Base-by-base conservation (phyloP, 2,113 vertebrate genomes). In the Sapajus apella region DNA sequence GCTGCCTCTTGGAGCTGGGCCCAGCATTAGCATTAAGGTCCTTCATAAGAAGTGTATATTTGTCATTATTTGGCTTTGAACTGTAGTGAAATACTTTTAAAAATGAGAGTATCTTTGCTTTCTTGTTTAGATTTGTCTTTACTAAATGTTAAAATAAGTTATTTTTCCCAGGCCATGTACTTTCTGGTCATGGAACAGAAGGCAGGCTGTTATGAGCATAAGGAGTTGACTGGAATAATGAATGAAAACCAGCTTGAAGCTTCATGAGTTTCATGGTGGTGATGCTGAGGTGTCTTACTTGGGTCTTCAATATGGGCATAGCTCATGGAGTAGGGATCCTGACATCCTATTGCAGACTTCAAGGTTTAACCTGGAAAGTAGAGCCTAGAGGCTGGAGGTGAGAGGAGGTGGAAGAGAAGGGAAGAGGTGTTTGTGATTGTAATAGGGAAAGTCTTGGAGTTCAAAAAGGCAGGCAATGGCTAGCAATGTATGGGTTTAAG, bases 91-190 rank as follows among this genome's bases (percentile, higher is more conserved):
- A 58, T 52, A 40, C 11, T 79, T 97, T 68, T n/a, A 58, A 93
- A 90, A 85, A 27, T 72, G 10, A 52, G 47, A 50, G 23, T 23
- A 61, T 32, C 10, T 79, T 92, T 90, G 52, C n/a, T 94, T 97
- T 96, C 25, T 14, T 86, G 13, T 61, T 81, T 82, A 30, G 27
- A 6, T 84, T 90, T 91, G 47, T 73, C 45, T 85, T 96, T 61
- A 90, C n/a, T 47, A 92, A 79, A 85, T 83, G 14, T 47, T 93
- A 81, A 93, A 94, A 55, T n/a, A 85, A 86, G 3, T 83, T 79
- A 17, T 75, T 45, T 79, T 64, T 40, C 12, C 6, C 80, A 95
- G 76, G 16, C 37, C 70, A 1, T 47, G 21, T 8, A 73, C 47
- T 82, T 82, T 17, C 50, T 50, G 4, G 11, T 21, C 27, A 35